Evolutionary conservation across 1,140 invertebrate species (phyloP).

Genomic region (Ladona fulva): DNA sequence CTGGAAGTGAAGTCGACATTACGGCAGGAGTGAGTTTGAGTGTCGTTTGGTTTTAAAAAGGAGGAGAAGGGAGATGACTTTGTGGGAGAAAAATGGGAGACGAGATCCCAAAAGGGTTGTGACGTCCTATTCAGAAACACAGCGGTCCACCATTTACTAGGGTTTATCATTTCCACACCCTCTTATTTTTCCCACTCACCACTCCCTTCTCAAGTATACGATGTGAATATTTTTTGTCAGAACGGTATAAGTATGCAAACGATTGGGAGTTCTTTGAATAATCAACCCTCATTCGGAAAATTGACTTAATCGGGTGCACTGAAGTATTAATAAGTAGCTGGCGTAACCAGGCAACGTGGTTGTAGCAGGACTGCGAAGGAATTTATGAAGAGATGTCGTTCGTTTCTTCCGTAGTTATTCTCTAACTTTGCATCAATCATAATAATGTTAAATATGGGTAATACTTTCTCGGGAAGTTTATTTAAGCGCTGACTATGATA

Average conservation of each 20-base stretch:
- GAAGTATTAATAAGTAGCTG: not conserved
- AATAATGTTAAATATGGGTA: too few relatives aligned
- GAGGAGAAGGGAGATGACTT: not conserved
- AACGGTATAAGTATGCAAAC: not conserved
- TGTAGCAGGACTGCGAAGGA: not conserved
- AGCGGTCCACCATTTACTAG: slow-evolving; percentile 3
- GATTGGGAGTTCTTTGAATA: not conserved
- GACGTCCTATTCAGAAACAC: slow-evolving; percentile 8
- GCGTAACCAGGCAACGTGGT: not conserved
- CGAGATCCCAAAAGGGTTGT: slow-evolving; percentile 4
- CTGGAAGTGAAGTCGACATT: slow-evolving; percentile 8
- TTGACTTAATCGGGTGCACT: not conserved
- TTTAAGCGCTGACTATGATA: too few relatives aligned
- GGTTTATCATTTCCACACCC: slow-evolving; percentile 4
- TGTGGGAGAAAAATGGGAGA: not conserved
- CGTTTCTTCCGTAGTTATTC: too few relatives aligned
- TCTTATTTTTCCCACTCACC: slow-evolving; percentile 6
- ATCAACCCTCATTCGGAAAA: not conserved
- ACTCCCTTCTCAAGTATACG: not conserved
- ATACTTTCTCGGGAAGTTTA: too few relatives aligned
- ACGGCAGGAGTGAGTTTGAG: slow-evolving; percentile 6
- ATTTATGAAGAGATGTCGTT: not conserved
- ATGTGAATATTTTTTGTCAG: not conserved
- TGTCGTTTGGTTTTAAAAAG: slow-evolving; percentile 10
- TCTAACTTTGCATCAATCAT: too few relatives aligned